Conservation (phyloP, 2,113 vertebrate genomes). For the Pseudois nayaur region DNA sequence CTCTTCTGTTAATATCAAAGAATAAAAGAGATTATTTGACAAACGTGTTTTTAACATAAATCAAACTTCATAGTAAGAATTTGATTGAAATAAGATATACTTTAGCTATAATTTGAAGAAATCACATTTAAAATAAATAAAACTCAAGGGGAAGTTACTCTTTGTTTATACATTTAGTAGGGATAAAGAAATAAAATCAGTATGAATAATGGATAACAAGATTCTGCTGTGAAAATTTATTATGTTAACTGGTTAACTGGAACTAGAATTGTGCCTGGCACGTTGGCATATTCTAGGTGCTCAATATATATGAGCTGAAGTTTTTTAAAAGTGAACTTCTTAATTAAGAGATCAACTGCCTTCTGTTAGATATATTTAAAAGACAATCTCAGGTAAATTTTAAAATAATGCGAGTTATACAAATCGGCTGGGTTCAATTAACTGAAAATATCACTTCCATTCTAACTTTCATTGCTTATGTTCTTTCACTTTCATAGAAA, state of each 20-base stretch:
- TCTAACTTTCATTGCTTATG: not conserved
- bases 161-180: not conserved
- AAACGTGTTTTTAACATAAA: not conserved
- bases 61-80: not conserved
- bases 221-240: not conserved
- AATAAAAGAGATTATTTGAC: not conserved
- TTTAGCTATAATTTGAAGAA: not conserved
- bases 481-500: constrained; percentile 1
- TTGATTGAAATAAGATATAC: not conserved
- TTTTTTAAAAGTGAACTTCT: not conserved
- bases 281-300: not conserved
- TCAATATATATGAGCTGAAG: not conserved
- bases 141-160: not conserved
- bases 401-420: not conserved
- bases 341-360: not conserved
- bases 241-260: not conserved
- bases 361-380: not conserved
- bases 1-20: not conserved
- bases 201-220: not conserved
- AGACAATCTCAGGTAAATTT: not conserved
- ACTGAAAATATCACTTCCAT: not conserved
- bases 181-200: not conserved
- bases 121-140: not conserved
- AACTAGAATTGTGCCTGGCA: not conserved
- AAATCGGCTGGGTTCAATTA: not conserved